Conservation (phyloP, 2,113 vertebrate species). For the Sylvia atricapilla region DNA sequence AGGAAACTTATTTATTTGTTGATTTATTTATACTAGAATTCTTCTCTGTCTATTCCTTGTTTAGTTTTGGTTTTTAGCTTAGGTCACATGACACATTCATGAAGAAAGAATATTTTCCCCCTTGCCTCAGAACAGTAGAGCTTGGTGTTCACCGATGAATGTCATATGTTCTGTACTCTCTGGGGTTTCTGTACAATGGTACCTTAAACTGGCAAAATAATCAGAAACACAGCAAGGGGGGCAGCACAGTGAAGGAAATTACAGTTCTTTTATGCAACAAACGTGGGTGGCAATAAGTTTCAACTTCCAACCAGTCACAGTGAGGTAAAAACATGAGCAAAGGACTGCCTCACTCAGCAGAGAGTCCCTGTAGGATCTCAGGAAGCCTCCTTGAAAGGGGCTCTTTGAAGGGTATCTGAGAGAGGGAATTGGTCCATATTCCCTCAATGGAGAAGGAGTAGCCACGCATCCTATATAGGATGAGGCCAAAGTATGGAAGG, state of each 20-base stretch:
- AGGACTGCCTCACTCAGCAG: background rate
- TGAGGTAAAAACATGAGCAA: slow-evolving; percentile 1
- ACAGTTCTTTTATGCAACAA: slow-evolving; percentile 3
- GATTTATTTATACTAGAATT: slow-evolving; percentile 56
- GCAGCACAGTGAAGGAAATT: background rate
- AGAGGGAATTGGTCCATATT: background rate
- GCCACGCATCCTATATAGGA: rapidly evolving
- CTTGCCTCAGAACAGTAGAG: background rate
- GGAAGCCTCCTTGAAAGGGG: background rate
- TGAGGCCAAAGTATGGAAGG: background rate
- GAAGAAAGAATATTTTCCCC: background rate
- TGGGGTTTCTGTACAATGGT: slow-evolving; percentile 12
- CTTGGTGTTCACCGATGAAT: background rate
- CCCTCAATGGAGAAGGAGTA: background rate
- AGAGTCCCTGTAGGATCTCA: background rate
- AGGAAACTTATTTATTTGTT: slow-evolving; percentile 50
- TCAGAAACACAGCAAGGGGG: slow-evolving; percentile 49
- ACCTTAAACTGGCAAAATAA: slow-evolving; percentile 54
- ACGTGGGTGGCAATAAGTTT: background rate
- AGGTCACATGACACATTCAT: background rate
- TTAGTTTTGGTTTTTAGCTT: slow-evolving; percentile 18
- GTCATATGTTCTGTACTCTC: background rate
- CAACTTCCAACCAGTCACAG: background rate
- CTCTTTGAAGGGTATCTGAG: background rate
- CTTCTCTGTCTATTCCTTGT: slow-evolving; percentile 27